Evolutionary conservation across 2,113 vertebrate genomes (phyloP).

Genomic region (Meriones unguiculatus): DNA sequence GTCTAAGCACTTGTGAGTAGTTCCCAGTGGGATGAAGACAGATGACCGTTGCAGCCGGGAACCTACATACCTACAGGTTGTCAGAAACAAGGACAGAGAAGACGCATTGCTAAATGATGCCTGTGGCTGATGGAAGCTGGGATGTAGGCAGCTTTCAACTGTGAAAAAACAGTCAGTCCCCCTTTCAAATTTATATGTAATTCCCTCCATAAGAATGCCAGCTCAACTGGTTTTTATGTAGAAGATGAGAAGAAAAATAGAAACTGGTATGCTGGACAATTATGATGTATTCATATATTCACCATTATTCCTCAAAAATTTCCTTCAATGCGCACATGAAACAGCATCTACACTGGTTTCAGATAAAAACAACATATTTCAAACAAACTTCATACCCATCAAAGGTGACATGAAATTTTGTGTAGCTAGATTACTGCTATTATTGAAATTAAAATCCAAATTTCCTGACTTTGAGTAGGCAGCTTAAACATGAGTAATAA

Average conservation of each 20-base stretch:
- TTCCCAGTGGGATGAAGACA: neutral
- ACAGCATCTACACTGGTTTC: neutral
- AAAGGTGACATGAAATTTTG: neutral
- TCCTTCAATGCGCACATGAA: neutral
- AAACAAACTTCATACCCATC: neutral
- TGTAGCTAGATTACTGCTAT: neutral
- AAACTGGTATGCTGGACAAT: neutral
- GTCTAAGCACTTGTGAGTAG: constrained; percentile 41
- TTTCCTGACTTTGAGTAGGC: neutral
- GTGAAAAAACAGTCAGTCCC: neutral
- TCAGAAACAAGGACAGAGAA: constrained; percentile 53
- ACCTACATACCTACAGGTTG: neutral
- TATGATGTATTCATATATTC: neutral
- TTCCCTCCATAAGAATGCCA: constrained; percentile 15
- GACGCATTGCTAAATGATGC: neutral
- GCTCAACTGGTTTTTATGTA: neutral
- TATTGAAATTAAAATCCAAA: constrained; percentile 28
- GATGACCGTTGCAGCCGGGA: neutral
- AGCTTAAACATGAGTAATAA: neutral
- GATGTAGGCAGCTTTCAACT: constrained; percentile 1
- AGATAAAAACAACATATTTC: neutral
- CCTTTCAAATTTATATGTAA: constrained; percentile 37
- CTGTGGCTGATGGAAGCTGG: constrained; percentile 3
- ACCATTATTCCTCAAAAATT: neutral
- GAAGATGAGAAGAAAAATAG: constrained; percentile 22